Base-by-base conservation (phyloP, 2,888 invertebrate genomes). In the Aspidapion aeneum region DNA sequence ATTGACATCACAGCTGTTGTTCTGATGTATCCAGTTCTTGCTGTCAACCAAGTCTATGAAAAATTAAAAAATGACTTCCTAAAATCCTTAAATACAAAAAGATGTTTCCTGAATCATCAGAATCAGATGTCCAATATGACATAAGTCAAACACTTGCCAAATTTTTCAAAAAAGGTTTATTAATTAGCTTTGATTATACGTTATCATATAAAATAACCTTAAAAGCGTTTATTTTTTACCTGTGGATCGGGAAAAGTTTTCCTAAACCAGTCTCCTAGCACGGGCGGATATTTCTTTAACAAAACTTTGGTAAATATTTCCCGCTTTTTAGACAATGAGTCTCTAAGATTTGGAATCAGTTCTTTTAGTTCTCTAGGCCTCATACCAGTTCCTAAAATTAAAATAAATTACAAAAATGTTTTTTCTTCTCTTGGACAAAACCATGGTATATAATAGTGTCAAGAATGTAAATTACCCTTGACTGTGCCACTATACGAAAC, bases 1-100 rank as follows among this genome's bases (percentile, higher is more conserved):
- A 98, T 96, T 0, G 96, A 97, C 92, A 99, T 98, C 0, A 98
- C 98, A 12, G 98, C 98, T 1, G 93, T 88, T 0, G 98, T 97
- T 69, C 95, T 87, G 58, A 93, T 91, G 76, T 93, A 99, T 0
- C 94, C 89, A 16, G 90, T 89, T 66, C 98, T 84, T 0, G 98
- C 97, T 74, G 91, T 90, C 78, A 96, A 94, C 97, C 96, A 89
- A 67, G 73, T 74, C 77, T 76, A 69, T 68, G 72, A 73, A 60
- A 64, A 22, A 64, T 60, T 52, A 48, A 54, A 57, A 60, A 9
- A 18, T n/a, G 21, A 18, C n/a, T n/a, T 2, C 3, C 51, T 18
- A 12, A 51, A 51, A 51, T 18, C 16, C 2, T 5, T 17, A 51
- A 51, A 18, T 17, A 51, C 51, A 18, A 5, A 51, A 17, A 2